Percentiles rank a stretch among this genome's conserved stretches.
Evolutionary conservation across 2,113 vertebrate genomes (phyloP).

Genomic region (Phasianus colchicus): DNA sequence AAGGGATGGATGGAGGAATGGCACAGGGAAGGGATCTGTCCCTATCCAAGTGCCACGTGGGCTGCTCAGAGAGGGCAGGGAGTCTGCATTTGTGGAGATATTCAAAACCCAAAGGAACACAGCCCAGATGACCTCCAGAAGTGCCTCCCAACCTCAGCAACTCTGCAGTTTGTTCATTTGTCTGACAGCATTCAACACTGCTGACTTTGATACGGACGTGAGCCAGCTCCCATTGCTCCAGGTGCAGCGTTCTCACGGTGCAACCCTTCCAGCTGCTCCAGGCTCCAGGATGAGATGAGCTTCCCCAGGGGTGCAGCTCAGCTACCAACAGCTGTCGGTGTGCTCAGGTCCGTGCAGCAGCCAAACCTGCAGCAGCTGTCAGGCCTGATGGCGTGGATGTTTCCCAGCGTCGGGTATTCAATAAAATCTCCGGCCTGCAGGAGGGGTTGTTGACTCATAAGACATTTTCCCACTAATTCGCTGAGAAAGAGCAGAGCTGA

Average conservation of each 20-base stretch:
- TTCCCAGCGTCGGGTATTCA: background rate
- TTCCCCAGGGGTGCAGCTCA: background rate
- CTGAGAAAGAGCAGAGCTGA: background rate
- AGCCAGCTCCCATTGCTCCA: background rate
- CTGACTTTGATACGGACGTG: background rate
- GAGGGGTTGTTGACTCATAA: background rate
- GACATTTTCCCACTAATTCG: background rate
- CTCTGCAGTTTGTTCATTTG: background rate
- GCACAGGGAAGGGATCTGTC: background rate
- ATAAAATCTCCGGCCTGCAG: background rate
- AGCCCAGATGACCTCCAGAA: background rate
- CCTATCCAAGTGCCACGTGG: background rate
- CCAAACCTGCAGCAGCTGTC: background rate
- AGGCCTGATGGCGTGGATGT: background rate
- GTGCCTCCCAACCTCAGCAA: background rate
- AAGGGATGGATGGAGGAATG: too few relatives aligned
- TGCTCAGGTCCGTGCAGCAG: background rate
- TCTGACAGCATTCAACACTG: background rate
- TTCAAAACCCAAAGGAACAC: fast-evolving
- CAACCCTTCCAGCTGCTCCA: background rate
- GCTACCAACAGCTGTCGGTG: background rate
- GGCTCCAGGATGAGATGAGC: background rate
- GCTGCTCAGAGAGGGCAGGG: background rate
- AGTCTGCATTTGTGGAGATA: background rate
- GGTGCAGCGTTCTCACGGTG: too few relatives aligned